A percentile compares a stretch with the other conserved stretches of the same genome.
These are phyloP conservation scores for Xestia rhomboidea DNA, from an alignment of 2,888 invertebrate species.

Conservation along the genomic window DNA sequence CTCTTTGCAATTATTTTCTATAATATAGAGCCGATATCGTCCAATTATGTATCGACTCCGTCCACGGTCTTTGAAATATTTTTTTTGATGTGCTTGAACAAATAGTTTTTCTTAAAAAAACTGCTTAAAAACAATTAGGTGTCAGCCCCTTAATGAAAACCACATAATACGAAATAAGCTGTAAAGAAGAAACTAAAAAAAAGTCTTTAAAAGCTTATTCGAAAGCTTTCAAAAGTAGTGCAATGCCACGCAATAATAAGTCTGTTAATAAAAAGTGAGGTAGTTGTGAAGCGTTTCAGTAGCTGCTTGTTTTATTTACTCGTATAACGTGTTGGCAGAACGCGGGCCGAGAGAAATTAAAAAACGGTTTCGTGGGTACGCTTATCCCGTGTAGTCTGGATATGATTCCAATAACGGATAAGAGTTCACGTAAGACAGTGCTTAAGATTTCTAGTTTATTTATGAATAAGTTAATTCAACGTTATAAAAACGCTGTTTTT, in stretches of 20 bases:
- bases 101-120: too few species aligned
- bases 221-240: slow-evolving; percentile 68
- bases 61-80: too few species aligned
- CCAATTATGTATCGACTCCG: too few species aligned
- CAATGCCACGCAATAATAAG: slow-evolving; percentile 71
- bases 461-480: not conserved
- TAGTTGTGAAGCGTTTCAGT: slow-evolving; percentile 75
- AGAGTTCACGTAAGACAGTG: not conserved
- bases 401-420: slow-evolving; percentile 26
- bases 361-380: slow-evolving; percentile 41
- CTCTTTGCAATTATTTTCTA: too few species aligned
- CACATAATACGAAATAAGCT: slow-evolving; percentile 24
- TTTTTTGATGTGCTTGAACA: too few species aligned
- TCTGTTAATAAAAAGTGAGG: slow-evolving; percentile 73
- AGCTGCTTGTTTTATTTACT: slow-evolving; percentile 72
- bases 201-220: slow-evolving; percentile 66
- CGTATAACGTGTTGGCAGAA: slow-evolving; percentile 62
- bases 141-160: too few species aligned
- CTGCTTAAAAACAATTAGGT: too few species aligned
- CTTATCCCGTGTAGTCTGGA: slow-evolving; percentile 32
- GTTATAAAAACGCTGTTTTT: not conserved
- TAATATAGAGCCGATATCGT: too few species aligned
- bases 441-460: slow-evolving; percentile 8
- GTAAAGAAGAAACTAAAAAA: slow-evolving; percentile 44
- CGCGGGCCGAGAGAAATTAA: slow-evolving; percentile 64